Percentiles rank a stretch among this genome's conserved stretches.
Conservation (phyloP, 2,797 vertebrate genomes). For the Anniella stebbinsi region DNA sequence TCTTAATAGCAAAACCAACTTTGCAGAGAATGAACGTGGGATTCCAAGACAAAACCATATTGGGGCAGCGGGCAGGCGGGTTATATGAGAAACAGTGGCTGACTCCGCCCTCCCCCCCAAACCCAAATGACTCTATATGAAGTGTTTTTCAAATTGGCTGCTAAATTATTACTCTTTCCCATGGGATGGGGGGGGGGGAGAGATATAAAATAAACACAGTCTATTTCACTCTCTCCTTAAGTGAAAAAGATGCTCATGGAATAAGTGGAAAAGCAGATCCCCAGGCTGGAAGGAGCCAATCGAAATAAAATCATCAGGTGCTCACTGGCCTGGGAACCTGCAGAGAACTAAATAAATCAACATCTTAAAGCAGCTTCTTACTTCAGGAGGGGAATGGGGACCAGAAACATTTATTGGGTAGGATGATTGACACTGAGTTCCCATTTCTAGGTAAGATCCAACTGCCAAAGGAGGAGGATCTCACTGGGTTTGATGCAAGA, state of each 20-base stretch:
- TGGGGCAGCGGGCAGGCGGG: slow-evolving; percentile 60
- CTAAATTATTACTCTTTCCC: slow-evolving; percentile 67
- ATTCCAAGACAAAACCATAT: slow-evolving; percentile 57
- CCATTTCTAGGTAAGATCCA: background rate
- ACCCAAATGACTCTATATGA: slow-evolving; percentile 41
- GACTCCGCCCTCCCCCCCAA: background rate
- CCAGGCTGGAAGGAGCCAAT: background rate
- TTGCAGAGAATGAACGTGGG: slow-evolving; percentile 67
- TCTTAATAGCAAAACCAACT: slow-evolving; percentile 81
- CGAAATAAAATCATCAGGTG: slow-evolving; percentile 59
- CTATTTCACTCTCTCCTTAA: slow-evolving; percentile 51
- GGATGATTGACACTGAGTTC: slow-evolving; percentile 8
- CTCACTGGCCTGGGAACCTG: slow-evolving; percentile 55
- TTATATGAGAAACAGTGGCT: slow-evolving; percentile 40
- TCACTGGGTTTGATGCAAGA: slow-evolving; percentile 27
- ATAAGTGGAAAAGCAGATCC: slow-evolving; percentile 74
- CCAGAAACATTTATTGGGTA: background rate
- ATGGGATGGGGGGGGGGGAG: slow-evolving; percentile 59
- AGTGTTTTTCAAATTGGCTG: slow-evolving; percentile 63
- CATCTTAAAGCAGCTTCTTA: background rate
- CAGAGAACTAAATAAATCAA: slow-evolving; percentile 43
- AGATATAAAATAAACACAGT: slow-evolving; percentile 75
- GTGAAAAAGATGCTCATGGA: slow-evolving; percentile 14
- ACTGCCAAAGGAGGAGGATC: slow-evolving; percentile 15
- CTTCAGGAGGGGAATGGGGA: background rate